Base-by-base conservation (phyloP, 2,113 vertebrate genomes). In the Machaerirhynchus nigripectus region DNA sequence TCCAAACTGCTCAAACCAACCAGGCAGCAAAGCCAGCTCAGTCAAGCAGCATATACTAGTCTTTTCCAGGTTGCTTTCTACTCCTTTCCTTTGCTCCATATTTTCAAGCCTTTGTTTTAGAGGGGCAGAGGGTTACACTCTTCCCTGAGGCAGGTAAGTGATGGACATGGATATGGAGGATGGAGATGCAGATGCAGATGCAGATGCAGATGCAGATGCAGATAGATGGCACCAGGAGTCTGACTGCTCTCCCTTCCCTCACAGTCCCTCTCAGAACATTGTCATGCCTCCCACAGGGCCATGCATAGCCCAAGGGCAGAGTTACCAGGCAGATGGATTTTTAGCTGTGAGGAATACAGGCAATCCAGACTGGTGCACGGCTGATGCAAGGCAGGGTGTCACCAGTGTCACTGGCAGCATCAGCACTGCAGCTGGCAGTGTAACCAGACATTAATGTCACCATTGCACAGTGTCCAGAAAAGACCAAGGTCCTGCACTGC, bases 351-450 rank as follows among this genome's bases (percentile, higher is more conserved):
- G n/a, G 35, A 44, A 2, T 49, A 33, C 46, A 47, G 28, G 30
- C 46, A 61, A 15, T 13, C 9, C 71, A n/a, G n/a, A 9, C 20
- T 21, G 39, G 12, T 50, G 71, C 26, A 11, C 2, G 37, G 68
- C 14, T 61, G 65, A 27, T 5, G 37, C 56, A 67, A 76, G 60
- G 20, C 65, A 81, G 28, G 28, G 6, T 40, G 40, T 30, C 31
- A 28, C 18, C 39, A 39, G 20, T 42, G 47, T 23, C 61, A 40
- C 40, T 50, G 64, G 24, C 53, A 83, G 74, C 1, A 59, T 8
- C 39, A 47, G 12, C 12, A 13, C 57, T 0, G 0, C 15, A 65
- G 52, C 27, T 4, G 6, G 8, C 49, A 46, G 12, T 8, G 28
- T 44, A 40, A 61, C 10, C 28, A 85, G 67, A 7, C 17, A 26